Evolutionary conservation across 1,140 invertebrate genomes (phyloP), one percentile per base, ranked within the genome.

Genomic region (Cylas formicarius): DNA sequence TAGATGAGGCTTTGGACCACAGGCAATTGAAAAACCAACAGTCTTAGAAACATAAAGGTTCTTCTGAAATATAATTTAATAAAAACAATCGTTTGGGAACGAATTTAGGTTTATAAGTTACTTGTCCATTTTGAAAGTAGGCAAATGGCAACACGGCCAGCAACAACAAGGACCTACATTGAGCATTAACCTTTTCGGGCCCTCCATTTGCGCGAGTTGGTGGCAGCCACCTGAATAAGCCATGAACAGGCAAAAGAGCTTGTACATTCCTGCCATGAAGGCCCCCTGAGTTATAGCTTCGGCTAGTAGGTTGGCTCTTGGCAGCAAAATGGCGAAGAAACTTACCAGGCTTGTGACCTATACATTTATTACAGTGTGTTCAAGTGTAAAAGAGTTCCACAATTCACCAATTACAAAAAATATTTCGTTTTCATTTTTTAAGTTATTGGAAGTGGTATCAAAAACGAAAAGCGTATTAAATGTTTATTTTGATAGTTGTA

Each of bases 211-310:
- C 13, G 78, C 67, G 4, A 79, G 56, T 56, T 74, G 66, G 10
- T 72, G 70, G 38, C 69, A 64, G 0, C 78, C 78, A 0, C 76
- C 78, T 32, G 73, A 73, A 48, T 80, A 78, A 0, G 71, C 70
- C 1, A 80, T 65, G 16, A 78, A 63, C 10, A 78, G 53, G 48
- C 73, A 74, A 55, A 72, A 79, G 33, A 79, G 61, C 43, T 78
- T 74, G 53, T 78, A 80, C 67, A 80, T 66, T 2, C 69, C 73
- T 6, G 73, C 65, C 72, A 74, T 78, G 35, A 79, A 77, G 38
- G 70, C 69, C 9, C 73, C 71, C 54, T 79, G 77, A 0, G 74
- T 73, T 8, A 78, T 56, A 0, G 78, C 75, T 60, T 80, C 78
- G 3, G 71, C 67, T n/a, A 79, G 51, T n/a, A 79, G 54, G 22